Evolutionary conservation across 2,888 invertebrate species (phyloP).

Genomic region (Cacoxenus indagator): DNA sequence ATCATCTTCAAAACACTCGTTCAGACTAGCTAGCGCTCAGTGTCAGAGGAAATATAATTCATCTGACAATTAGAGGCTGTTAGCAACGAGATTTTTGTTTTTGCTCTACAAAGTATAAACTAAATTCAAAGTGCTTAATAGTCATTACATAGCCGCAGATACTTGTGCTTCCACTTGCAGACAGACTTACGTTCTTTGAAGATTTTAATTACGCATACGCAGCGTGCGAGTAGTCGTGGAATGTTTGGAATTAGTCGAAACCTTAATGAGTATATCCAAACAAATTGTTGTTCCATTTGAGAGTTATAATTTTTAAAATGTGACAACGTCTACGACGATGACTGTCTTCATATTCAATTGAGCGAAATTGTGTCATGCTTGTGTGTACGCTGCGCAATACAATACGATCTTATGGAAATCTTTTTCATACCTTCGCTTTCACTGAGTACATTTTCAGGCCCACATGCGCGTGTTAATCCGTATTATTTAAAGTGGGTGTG

Average conservation of each 20-base stretch:
- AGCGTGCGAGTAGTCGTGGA: not conserved
- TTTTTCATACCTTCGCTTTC: not conserved
- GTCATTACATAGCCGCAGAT: not conserved
- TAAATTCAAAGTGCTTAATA: not conserved
- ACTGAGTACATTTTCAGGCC: not conserved
- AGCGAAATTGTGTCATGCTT: constrained; percentile 56
- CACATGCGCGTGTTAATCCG: not conserved
- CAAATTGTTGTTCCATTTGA: not conserved
- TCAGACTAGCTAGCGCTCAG: constrained; percentile 56
- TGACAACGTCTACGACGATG: not conserved
- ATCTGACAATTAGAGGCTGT: constrained; percentile 46
- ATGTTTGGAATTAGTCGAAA: no score
- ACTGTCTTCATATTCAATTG: constrained; percentile 53
- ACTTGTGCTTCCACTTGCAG: not conserved
- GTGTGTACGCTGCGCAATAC: constrained; percentile 13
- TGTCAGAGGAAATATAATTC: constrained; percentile 67
- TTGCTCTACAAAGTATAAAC: not conserved
- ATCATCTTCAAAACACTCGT: constrained; percentile 10
- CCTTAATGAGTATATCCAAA: no score
- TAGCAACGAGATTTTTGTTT: not conserved
- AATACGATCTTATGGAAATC: not conserved
- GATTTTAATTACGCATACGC: constrained; percentile 1
- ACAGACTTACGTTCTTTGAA: not conserved
- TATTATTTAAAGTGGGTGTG: not conserved
- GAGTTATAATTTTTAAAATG: not conserved